Percentiles rank a stretch among this genome's conserved stretches.
These are phyloP conservation scores for Sycon ciliatum DNA, from an alignment of 37 sponge, comb jelly and placozoan species.

Conservation along the genomic window DNA sequence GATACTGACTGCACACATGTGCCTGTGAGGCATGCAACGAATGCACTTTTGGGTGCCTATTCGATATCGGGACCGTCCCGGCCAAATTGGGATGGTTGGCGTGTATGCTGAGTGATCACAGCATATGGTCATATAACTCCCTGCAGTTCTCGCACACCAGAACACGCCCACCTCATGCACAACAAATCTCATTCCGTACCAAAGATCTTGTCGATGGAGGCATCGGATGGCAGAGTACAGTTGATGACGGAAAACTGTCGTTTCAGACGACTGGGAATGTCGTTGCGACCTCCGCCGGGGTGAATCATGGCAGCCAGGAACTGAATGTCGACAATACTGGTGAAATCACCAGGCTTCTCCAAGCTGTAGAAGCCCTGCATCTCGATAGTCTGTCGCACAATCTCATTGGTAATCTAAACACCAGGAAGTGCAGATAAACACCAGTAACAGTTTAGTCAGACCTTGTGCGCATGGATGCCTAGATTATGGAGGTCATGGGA, in stretches of 20 bases:
- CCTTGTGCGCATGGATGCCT: too few relatives aligned
- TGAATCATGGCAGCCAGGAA: conserved; percentile 93
- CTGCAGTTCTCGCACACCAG: neutral
- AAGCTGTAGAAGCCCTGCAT: conserved; percentile 92
- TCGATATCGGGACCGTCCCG: too few relatives aligned
- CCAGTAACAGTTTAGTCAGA: neutral
- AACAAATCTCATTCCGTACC: conserved; percentile 25
- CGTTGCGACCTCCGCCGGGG: conserved; percentile 96
- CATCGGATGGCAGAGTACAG: conserved; percentile 95
- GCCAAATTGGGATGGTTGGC: too few relatives aligned
- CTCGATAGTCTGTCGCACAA: conserved; percentile 90
- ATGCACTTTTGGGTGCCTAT: too few relatives aligned
- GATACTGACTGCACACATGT: too few relatives aligned
- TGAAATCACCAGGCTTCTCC: conserved; percentile 98
- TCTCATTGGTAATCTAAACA: conserved; percentile 82
- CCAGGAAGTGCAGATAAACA: neutral
- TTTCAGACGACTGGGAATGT: conserved; percentile 90
- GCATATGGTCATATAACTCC: neutral
- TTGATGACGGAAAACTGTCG: conserved; percentile 86
- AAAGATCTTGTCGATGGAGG: conserved; percentile 93
- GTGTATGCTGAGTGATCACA: too few relatives aligned
- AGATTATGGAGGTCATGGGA: too few relatives aligned
- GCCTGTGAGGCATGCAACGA: too few relatives aligned
- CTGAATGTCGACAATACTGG: conserved; percentile 87
- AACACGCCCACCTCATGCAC: neutral